Conservation (phyloP, 2,113 vertebrate genomes). For the Oncorhynchus kisutch region DNA sequence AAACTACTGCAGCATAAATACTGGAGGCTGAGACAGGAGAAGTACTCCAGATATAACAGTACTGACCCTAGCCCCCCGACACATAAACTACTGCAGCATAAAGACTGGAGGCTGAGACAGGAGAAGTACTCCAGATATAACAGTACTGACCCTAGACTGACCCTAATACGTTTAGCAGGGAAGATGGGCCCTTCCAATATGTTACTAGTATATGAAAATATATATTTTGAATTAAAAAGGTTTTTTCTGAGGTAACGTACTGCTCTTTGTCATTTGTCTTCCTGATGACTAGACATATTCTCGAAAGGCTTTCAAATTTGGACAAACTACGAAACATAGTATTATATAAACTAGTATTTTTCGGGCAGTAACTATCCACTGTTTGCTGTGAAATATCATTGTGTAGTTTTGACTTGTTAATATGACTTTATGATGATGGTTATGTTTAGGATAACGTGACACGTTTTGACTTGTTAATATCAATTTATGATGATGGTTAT, state of each 20-base stretch:
- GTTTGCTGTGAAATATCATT: slow-evolving; percentile 21
- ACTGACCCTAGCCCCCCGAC: too few species aligned
- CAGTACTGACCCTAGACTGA: too few species aligned
- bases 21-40: too few species aligned
- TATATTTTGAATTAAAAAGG: not conserved
- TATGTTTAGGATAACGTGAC: not conserved
- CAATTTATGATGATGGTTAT: too few species aligned
- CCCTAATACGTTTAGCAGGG: slow-evolving; percentile 31
- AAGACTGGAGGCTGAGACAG: too few species aligned
- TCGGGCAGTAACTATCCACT: slow-evolving; percentile 16
- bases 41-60: too few species aligned
- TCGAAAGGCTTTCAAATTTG: slow-evolving; percentile 31
- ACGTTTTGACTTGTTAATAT: too few species aligned
- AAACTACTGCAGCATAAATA: too few species aligned
- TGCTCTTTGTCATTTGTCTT: slow-evolving; percentile 38
- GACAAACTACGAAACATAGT: slow-evolving; percentile 26
- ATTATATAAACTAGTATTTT: too few species aligned
- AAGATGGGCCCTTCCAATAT: not conserved
- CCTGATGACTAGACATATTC: slow-evolving; percentile 31
- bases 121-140: too few species aligned
- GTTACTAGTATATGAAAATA: not conserved
- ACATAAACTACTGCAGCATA: too few species aligned
- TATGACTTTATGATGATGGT: slow-evolving; percentile 10
- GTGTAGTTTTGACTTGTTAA: slow-evolving; percentile 12
- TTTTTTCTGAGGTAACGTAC: slow-evolving; percentile 22